phyloP scores from a whole-genome alignment of 2,113 vertebrate genomes.

The Propithecus coquereli region DNA sequence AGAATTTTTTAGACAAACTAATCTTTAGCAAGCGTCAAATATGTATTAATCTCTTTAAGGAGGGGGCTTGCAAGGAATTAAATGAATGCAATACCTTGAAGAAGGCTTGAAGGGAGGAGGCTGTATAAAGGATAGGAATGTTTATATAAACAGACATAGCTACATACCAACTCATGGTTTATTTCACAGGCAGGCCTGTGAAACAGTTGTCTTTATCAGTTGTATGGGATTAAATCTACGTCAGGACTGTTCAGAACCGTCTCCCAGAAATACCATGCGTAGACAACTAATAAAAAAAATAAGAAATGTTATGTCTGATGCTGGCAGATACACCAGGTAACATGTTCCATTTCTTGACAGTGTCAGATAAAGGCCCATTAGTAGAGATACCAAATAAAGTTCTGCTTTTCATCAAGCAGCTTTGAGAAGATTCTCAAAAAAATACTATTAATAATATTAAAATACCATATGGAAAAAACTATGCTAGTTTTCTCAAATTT shows the following conservation, averaged over 20 bases:
- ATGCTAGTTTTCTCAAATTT: neutral
- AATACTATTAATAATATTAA: neutral
- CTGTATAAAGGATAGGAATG: neutral
- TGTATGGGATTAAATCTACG: neutral
- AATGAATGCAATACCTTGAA: neutral
- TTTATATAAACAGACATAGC: neutral
- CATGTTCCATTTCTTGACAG: neutral
- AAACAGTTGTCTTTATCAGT: neutral
- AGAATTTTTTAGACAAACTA: neutral
- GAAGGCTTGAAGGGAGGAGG: neutral
- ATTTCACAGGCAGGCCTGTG: neutral
- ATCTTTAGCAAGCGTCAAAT: neutral
- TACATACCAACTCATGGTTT: neutral
- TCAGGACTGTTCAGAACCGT: neutral
- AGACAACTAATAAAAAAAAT: neutral
- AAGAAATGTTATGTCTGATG: neutral
- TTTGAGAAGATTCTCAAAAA: neutral
- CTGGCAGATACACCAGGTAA: neutral
- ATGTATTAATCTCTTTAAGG: neutral
- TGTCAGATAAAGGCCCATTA: neutral
- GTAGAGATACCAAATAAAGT: neutral
- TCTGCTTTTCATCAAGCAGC: neutral
- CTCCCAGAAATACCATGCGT: neutral
- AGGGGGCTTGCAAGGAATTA: neutral
- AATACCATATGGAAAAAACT: neutral